phyloP scores from a whole-genome alignment of 2,888 invertebrate genomes.

The Paralinhomoeus sp. region DNA sequence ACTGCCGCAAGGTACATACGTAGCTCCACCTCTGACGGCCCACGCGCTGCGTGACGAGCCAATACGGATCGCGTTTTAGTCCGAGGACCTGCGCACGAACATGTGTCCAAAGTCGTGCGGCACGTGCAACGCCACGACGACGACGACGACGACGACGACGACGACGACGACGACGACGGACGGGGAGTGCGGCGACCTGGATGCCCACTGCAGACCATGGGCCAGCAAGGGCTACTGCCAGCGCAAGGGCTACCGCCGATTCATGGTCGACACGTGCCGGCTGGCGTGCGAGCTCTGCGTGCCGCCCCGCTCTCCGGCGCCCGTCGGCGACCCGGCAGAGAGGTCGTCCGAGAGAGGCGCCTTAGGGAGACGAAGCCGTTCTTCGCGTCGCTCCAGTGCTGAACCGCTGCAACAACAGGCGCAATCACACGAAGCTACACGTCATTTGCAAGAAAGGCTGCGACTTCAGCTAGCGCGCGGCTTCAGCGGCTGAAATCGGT shows the following conservation, averaged over 20 bases:
- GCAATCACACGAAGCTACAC: not conserved
- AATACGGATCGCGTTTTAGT: too few relatives aligned
- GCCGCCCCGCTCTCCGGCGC: too few relatives aligned
- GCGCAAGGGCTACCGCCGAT: not conserved
- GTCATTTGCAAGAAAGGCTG: not conserved
- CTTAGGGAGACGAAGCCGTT: not conserved
- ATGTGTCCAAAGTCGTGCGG: slow-evolving; percentile 1
- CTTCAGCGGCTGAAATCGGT: too few relatives aligned
- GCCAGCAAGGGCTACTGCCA: not conserved
- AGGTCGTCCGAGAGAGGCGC: too few relatives aligned
- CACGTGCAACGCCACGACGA: not conserved
- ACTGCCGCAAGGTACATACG: slow-evolving; percentile 18
- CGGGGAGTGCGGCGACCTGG: not conserved
- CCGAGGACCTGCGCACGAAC: not conserved
- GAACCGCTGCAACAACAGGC: not conserved
- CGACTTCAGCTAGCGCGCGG: not conserved
- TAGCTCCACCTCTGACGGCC: too few relatives aligned
- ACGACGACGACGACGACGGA: too few relatives aligned
- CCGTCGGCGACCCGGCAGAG: too few relatives aligned
- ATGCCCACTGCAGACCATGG: slow-evolving; percentile 1
- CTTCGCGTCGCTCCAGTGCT: not conserved
- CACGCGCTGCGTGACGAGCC: too few relatives aligned
- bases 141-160: not conserved
- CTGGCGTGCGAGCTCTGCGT: not conserved
- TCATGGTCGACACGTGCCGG: not conserved